Percentiles rank a stretch among this genome's conserved stretches.
Conservation (phyloP, 2,797 vertebrate species). For the Sparidentex hasta region DNA sequence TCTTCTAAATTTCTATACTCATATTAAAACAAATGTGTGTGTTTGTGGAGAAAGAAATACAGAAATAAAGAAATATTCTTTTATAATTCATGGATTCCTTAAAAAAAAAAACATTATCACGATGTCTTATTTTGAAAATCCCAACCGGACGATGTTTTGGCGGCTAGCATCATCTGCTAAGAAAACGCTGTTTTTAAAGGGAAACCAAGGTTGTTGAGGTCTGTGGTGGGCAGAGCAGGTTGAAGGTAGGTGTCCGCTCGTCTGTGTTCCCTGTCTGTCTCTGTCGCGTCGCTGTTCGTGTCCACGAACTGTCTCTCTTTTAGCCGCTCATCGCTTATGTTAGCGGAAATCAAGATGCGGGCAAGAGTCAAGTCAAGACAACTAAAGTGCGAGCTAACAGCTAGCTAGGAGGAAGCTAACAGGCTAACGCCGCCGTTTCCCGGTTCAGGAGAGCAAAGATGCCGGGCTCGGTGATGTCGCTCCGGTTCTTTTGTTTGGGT, state of each 20-base stretch:
- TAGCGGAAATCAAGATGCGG: constrained; percentile 59
- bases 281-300: rapidly evolving
- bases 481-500: neutral
- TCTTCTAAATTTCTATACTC: neutral
- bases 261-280: neutral
- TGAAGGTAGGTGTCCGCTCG: constrained; percentile 68
- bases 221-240: constrained; percentile 59
- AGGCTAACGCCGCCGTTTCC: constrained; percentile 60
- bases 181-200: constrained; percentile 74
- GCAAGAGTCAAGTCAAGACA: constrained; percentile 65
- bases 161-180: constrained; percentile 40
- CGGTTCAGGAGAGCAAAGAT: constrained; percentile 5
- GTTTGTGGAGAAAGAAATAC: neutral
- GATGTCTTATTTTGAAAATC: constrained; percentile 68
- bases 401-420: constrained; percentile 64
- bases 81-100: neutral
- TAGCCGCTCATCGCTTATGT: constrained; percentile 13
- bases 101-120: neutral
- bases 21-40: neutral
- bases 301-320: neutral
- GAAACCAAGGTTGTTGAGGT: constrained; percentile 82
- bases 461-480: neutral
- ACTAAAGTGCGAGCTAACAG: constrained; percentile 70
- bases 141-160: constrained; percentile 32
- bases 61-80: neutral